A percentile compares a stretch with the other conserved stretches of the same genome.
Conservation (phyloP, 2,113 vertebrate species). For the Mormoops blainvillei region DNA sequence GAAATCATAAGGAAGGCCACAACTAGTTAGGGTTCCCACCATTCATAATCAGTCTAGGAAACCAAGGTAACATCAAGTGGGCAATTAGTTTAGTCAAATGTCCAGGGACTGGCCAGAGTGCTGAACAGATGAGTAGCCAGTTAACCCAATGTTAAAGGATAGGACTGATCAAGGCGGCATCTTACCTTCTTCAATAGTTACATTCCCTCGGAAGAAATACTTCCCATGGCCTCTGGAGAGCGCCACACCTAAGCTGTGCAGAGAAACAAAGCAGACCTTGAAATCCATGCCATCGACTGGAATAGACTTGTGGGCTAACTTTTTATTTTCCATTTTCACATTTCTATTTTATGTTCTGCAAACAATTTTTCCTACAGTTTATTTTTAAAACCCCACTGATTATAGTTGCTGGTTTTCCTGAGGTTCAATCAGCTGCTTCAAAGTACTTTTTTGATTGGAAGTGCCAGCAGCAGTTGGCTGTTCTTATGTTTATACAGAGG, state of each 20-base stretch:
- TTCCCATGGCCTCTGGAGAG: conserved; percentile 97
- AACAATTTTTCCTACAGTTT: conserved; percentile 67
- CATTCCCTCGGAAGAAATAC: conserved; percentile 96
- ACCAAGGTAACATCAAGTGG: neutral
- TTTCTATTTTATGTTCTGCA: conserved; percentile 62
- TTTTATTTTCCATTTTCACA: conserved; percentile 64
- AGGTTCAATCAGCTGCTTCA: conserved; percentile 66
- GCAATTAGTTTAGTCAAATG: neutral
- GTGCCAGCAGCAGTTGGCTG: conserved; percentile 43
- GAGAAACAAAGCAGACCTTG: conserved; percentile 81
- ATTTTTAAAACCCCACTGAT: conserved; percentile 70
- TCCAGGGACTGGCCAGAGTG: neutral
- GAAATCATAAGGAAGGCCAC: neutral
- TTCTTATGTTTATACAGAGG: conserved; percentile 50
- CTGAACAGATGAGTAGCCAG: neutral
- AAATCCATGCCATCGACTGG: conserved; percentile 66
- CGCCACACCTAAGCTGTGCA: conserved; percentile 94
- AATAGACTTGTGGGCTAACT: conserved; percentile 65
- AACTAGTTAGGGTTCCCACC: neutral
- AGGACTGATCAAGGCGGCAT: neutral
- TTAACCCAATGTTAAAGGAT: neutral
- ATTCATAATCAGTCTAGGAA: neutral
- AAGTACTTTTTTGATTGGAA: conserved; percentile 58
- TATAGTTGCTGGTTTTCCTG: conserved; percentile 58
- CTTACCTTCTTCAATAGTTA: conserved; percentile 97